Conservation (phyloP, 2,113 vertebrate genomes). For the Pogona vitticeps region DNA sequence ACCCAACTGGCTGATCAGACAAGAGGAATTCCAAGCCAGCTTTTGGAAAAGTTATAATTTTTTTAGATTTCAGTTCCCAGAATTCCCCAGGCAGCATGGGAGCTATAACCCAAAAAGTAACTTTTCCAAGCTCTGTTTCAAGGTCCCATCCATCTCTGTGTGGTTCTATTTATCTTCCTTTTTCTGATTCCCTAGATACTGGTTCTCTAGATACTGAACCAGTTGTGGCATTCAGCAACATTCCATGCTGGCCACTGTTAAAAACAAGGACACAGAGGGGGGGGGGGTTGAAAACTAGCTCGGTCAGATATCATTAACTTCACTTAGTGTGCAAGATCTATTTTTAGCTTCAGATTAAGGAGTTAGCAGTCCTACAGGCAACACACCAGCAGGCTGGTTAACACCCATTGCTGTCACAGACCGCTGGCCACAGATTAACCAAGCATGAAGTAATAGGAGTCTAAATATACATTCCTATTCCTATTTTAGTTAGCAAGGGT, state of each 20-base stretch:
- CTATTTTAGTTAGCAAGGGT: slow-evolving; percentile 60
- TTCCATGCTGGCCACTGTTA: background rate
- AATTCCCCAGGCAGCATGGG: background rate
- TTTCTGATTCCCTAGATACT: background rate
- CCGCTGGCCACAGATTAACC: slow-evolving; percentile 61
- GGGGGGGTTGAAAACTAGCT: slow-evolving; percentile 37
- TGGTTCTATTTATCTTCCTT: background rate
- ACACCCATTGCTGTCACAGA: slow-evolving; percentile 68
- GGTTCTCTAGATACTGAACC: background rate
- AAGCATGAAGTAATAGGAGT: slow-evolving; percentile 58
- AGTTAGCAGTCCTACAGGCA: slow-evolving; percentile 59
- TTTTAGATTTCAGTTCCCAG: background rate
- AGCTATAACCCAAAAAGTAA: too few species aligned
- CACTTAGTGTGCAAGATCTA: slow-evolving; percentile 61
- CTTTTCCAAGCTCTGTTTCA: background rate
- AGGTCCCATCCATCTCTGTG: background rate
- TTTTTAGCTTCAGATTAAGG: slow-evolving; percentile 70
- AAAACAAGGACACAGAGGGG: background rate
- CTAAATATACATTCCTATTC: slow-evolving; percentile 66
- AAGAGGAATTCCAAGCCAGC: too few species aligned
- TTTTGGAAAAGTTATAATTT: background rate
- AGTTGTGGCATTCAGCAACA: background rate
- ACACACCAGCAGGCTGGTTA: slow-evolving; percentile 61
- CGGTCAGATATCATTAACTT: slow-evolving; percentile 56
- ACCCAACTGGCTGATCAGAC: background rate